Evolutionary conservation across 2,888 invertebrate genomes (phyloP).

Genomic region (Aplocera efformata): DNA sequence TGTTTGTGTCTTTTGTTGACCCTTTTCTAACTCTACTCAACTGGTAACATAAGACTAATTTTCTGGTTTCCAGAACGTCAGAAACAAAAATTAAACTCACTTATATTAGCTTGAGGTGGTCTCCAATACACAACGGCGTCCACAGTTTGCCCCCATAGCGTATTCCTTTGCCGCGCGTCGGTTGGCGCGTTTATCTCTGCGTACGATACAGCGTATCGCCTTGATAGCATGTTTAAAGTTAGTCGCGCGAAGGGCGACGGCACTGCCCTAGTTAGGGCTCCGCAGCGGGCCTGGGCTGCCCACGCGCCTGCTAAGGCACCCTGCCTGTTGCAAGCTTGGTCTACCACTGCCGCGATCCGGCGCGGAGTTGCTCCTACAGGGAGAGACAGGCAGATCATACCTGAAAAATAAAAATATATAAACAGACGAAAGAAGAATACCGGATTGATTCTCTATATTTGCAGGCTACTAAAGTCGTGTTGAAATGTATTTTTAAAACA

Average conservation of each 20-base stretch:
- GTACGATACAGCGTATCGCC: slow-evolving; percentile 84
- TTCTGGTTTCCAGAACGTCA: no score
- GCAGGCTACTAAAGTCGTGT: no score
- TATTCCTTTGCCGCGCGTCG: slow-evolving; percentile 64
- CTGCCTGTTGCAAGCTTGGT: slow-evolving; percentile 65
- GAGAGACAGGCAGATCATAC: slow-evolving; percentile 84
- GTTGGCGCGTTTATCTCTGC: slow-evolving; percentile 78
- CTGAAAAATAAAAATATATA: slow-evolving; percentile 58
- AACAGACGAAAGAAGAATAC: no score
- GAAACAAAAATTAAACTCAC: slow-evolving; percentile 72
- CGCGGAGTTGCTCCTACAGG: slow-evolving; percentile 76
- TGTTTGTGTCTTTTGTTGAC: no score
- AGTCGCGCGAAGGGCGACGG: slow-evolving; percentile 77
- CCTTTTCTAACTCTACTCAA: no score
- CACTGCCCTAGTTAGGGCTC: slow-evolving; percentile 82
- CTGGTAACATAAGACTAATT: no score
- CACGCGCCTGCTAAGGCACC: slow-evolving; percentile 75
- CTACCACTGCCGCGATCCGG: slow-evolving; percentile 55
- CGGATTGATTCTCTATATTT: no score
- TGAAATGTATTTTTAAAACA: no score
- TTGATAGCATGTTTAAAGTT: slow-evolving; percentile 83
- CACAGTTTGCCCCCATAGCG: slow-evolving; percentile 84
- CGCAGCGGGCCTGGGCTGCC: slow-evolving; percentile 69
- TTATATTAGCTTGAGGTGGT: slow-evolving; percentile 88
- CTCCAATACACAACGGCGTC: slow-evolving; percentile 85